Base-by-base conservation (phyloP, 2,888 invertebrate species). In the Chymomyza caudatula region DNA sequence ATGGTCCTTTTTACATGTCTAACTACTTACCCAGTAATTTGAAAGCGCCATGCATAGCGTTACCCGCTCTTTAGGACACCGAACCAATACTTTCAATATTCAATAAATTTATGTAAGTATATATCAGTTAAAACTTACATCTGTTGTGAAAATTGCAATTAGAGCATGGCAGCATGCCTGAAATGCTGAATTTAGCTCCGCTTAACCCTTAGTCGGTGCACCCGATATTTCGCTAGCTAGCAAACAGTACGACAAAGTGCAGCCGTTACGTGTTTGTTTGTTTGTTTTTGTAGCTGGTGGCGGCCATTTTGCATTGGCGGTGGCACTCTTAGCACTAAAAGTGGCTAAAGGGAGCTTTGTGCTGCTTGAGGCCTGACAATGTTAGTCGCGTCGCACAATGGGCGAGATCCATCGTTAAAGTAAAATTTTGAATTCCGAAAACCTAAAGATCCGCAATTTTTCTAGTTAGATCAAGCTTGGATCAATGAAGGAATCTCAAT, bases 231-330 rank as follows among this genome's bases (percentile, higher is more conserved):
- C 2, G 11, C 29, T 37, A 37, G 0, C 29, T 2, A 11, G 29
- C 29, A 17, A 61, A 52, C 55, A 44, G 57, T 37, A 23, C 52
- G 57, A 60, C 58, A 60, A 56, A 37, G 29, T 37, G 29, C 64
- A 60, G 53, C 60, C 59, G 37, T 37, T 37, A 53, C 52, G 65
- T 72, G 64, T 72, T 77, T 83, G 80, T 83, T 83, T 78, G 74
- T 80, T 44, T 47, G 15, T 47, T 47, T 80, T 80, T 80, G 65
- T 70, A 71, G 80, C 80, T 78, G 74, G 80, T 63, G 76, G 80
- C 69, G 67, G 78, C 80, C 80, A 83, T 83, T 80, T 83, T 71
- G 72, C 68, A 20, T 5, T 51, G 51, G 20, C 51, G 8, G 76
- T 71, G 68, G 58, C 68, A 74, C 67, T 56, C 65, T 61, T 55